These are phyloP conservation scores for Lissonota sp. DNA, from an alignment of 2,888 invertebrate species.

Conservation along the genomic window DNA sequence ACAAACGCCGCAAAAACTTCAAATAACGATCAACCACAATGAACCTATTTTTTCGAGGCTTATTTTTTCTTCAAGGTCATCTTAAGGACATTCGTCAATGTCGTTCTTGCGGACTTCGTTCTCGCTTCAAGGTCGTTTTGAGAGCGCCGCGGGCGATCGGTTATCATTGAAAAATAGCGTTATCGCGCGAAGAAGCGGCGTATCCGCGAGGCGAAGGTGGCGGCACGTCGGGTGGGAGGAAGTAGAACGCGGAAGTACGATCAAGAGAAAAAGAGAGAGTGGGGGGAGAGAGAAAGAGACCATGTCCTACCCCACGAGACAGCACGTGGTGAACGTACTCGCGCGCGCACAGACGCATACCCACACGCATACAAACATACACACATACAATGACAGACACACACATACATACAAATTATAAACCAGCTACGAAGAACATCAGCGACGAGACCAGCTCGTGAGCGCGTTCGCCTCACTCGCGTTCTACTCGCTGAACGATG, in stretches of 20 bases:
- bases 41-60: no score
- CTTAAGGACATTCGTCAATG: no score
- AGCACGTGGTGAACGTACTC: constrained; percentile 54
- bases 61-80: no score
- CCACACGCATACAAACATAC: background rate
- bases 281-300: constrained; percentile 70
- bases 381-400: constrained; percentile 25
- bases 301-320: constrained; percentile 78
- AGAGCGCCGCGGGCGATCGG: background rate
- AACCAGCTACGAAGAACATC: constrained; percentile 39
- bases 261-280: constrained; percentile 41
- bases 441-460: constrained; percentile 35
- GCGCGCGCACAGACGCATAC: constrained; percentile 47
- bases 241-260: constrained; percentile 48
- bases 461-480: constrained; percentile 48
- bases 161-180: constrained; percentile 54
- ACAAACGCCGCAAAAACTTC: no score
- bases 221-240: constrained; percentile 45
- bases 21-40: no score
- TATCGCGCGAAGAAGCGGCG: constrained; percentile 42
- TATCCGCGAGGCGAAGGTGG: constrained; percentile 36
- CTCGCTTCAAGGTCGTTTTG: background rate
- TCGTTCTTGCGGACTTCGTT: background rate
- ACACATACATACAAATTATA: background rate
- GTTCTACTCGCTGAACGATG: constrained; percentile 43